Percentiles rank a stretch among this genome's conserved stretches.
Evolutionary conservation across 1,140 invertebrate genomes (phyloP).

Genomic region (Papilio helenus): DNA sequence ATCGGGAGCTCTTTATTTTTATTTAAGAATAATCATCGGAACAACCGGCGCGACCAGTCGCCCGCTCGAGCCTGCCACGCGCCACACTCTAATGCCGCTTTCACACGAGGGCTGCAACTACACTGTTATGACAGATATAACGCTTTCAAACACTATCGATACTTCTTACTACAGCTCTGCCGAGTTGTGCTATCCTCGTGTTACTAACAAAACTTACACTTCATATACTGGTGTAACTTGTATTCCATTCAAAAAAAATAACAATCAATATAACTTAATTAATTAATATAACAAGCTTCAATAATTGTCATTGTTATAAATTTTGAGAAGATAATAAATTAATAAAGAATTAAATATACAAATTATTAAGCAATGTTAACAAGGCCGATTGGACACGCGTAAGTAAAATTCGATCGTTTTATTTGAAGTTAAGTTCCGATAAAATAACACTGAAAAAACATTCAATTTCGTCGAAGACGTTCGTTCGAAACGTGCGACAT

Average conservation of each 20-base stretch:
- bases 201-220: no score
- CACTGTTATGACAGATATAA: neutral
- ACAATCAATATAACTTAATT: no score
- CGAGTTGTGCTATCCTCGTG: no score
- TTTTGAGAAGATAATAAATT: no score
- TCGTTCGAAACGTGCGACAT: conserved; percentile 28
- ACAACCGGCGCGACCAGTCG: conserved; percentile 49
- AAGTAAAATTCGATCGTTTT: conserved; percentile 32
- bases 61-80: conserved; percentile 52
- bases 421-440: conserved; percentile 32
- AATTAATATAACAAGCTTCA: no score
- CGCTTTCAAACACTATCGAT: neutral
- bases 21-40: conserved; percentile 48
- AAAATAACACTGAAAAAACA: conserved; percentile 32
- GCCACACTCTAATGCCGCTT: conserved; percentile 41
- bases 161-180: neutral
- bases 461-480: conserved; percentile 37
- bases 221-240: no score
- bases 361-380: conserved; percentile 27
- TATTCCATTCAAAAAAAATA: no score
- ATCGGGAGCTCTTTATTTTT: conserved; percentile 54
- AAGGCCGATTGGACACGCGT: neutral
- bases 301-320: no score
- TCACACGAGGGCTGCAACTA: neutral
- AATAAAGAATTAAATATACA: neutral